Base-by-base conservation (phyloP, 2,888 invertebrate genomes). In the Prosopocoilus inquinatus region DNA sequence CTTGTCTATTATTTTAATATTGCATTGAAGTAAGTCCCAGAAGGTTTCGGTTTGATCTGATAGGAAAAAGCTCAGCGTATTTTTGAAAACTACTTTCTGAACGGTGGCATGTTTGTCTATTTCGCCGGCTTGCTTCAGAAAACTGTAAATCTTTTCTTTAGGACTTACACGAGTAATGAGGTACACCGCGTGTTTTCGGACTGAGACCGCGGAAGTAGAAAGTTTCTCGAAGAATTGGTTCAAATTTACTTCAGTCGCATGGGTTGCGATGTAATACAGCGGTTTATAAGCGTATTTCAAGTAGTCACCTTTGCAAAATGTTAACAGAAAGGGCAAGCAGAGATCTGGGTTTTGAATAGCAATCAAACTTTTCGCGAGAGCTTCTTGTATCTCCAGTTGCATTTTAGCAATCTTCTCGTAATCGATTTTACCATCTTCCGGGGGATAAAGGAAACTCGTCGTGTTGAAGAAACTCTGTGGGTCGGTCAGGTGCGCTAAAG, bases 251-350 rank as follows among this genome's bases (percentile, higher is more conserved):
- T 61, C 61, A 2, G 47, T 36, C 2, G 53, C 16, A 45, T 53
- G 48, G 1, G 32, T 9, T 9, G 28, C 32, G 9, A 48, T n/a
- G 1, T 49, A 44, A 32, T 53, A 50, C 8, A 57, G 36, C 0
- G 57, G 47, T 11, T 8, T 36, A 50, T 41, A 13, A 12, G 45
- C 34, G 8, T 47, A 39, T 46, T 51, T 53, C 5, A 59, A 50
- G 13, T 51, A 57, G 16, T 57, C 53, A 9, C 53, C 52, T 47
- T 41, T 45, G 7, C 53, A 57, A 49, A 55, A 59, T 12, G 34
- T 35, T 12, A 57, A 8, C 38, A 61, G 41, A 7, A 15, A 5
- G 9, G 39, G 28, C 4, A 57, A 12, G 4, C 35, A 45, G 1
- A 34, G n/a, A 1, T 20, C 45, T 9, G 12, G 28, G 32, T 28